phyloP scores from a whole-genome alignment of 2,113 vertebrate genomes.

The Perca fluviatilis region DNA sequence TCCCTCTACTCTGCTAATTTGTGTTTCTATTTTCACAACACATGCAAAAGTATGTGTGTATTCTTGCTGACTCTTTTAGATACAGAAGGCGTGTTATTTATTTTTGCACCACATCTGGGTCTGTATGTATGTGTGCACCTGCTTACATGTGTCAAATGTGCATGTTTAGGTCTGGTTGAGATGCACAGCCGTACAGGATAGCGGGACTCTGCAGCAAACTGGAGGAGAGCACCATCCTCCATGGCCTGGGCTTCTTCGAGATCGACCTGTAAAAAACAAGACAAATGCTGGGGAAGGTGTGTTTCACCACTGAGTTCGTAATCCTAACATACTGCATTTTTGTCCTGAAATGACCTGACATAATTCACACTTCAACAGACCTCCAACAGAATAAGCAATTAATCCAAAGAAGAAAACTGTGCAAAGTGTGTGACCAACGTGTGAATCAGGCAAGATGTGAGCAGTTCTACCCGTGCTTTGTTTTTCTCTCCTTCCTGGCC shows the following conservation, averaged over 20 bases:
- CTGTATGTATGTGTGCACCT: neutral
- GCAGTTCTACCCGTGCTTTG: neutral
- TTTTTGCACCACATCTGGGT: conserved; percentile 12
- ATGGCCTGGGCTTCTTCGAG: neutral
- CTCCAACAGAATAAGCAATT: conserved; percentile 2
- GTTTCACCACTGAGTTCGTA: neutral
- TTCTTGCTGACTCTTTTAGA: conserved; percentile 1
- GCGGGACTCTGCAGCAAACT: neutral
- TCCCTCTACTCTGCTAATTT: neutral
- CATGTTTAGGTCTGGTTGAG: neutral
- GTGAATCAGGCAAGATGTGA: conserved; percentile 6
- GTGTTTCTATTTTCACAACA: neutral
- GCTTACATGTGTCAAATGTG: neutral
- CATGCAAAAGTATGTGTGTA: neutral
- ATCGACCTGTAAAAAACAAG: neutral
- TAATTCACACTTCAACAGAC: neutral
- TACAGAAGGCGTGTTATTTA: neutral
- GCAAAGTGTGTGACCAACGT: conserved; percentile 19
- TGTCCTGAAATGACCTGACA: conserved; percentile 14
- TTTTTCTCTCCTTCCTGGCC: neutral
- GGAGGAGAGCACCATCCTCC: neutral
- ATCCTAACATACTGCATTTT: neutral
- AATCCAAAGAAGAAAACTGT: neutral
- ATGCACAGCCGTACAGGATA: neutral
- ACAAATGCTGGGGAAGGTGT: neutral